A percentile compares a stretch with the other conserved stretches of the same genome.
Evolutionary conservation across 2,797 vertebrate species (phyloP).

Genomic region (Neoniphon sammara): DNA sequence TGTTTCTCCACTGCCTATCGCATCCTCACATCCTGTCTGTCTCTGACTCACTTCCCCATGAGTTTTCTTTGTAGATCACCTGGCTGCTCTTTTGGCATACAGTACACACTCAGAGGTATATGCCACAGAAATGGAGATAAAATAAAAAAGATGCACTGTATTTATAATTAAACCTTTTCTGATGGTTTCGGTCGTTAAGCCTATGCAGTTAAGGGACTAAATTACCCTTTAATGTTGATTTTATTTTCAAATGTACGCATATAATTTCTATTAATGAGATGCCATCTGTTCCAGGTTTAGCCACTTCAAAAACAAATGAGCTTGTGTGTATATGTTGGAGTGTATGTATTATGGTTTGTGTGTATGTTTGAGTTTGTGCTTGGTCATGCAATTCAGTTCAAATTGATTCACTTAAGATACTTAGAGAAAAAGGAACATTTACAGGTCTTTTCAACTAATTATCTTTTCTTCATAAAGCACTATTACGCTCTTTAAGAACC

Average conservation of each 20-base stretch:
- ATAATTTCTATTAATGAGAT: not conserved
- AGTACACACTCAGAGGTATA: constrained; percentile 27
- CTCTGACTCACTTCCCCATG: constrained; percentile 60
- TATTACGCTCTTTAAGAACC: constrained; percentile 38
- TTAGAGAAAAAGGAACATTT: constrained; percentile 24
- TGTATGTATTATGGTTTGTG: not conserved
- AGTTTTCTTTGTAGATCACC: constrained; percentile 38
- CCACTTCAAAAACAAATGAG: not conserved
- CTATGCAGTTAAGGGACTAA: not conserved
- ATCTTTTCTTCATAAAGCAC: constrained; percentile 35
- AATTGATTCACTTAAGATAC: not conserved
- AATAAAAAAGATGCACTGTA: constrained; percentile 33
- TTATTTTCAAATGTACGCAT: not conserved
- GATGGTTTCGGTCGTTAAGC: not conserved
- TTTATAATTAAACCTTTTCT: constrained; percentile 13
- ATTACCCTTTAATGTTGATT: not conserved
- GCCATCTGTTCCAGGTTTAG: not conserved
- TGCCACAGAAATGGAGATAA: constrained; percentile 10
- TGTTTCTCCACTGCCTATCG: constrained; percentile 68
- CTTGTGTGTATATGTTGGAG: not conserved
- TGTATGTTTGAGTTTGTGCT: not conserved
- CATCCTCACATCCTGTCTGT: constrained; percentile 63
- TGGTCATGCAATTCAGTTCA: not conserved
- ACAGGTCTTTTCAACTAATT: constrained; percentile 44
- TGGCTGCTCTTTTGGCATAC: constrained; percentile 26